Conservation (phyloP, 2,113 vertebrate species). For the Aphelocoma coerulescens region DNA sequence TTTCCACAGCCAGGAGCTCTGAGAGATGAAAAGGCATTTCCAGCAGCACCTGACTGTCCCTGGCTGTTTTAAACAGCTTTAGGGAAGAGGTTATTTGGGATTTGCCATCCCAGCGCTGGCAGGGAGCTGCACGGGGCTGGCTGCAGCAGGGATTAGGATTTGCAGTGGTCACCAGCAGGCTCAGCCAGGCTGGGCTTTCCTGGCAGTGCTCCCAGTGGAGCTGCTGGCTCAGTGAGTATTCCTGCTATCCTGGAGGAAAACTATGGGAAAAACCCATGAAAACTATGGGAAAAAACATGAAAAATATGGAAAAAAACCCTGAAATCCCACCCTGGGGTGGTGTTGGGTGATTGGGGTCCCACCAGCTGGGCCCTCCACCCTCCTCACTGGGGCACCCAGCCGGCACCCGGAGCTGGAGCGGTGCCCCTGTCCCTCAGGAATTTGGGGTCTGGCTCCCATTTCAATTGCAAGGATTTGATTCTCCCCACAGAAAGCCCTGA, state of each 20-base stretch:
- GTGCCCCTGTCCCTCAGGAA: accelerated
- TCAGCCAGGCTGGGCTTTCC: accelerated
- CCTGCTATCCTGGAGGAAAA: neutral
- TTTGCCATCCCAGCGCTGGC: neutral
- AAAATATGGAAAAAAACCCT: accelerated
- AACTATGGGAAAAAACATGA: accelerated
- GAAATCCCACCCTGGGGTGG: accelerated
- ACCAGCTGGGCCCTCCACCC: accelerated
- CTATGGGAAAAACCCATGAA: accelerated
- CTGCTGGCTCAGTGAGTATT: accelerated
- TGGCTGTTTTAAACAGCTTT: accelerated
- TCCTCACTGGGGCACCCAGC: accelerated
- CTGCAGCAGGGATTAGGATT: neutral
- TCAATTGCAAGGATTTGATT: accelerated
- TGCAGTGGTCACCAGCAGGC: neutral
- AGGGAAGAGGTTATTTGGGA: neutral
- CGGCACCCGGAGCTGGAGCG: neutral
- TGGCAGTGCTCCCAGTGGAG: accelerated
- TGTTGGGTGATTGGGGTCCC: neutral
- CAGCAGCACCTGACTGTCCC: neutral
- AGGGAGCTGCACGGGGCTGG: neutral
- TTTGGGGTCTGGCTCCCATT: accelerated
- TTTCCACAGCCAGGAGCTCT: neutral
- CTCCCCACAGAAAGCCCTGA: neutral
- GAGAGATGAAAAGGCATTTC: neutral